A percentile compares a stretch with the other conserved stretches of the same genome.
These are phyloP conservation scores for Macrosiphum euphorbiae DNA, from an alignment of 2,888 invertebrate species.

Conservation along the genomic window DNA sequence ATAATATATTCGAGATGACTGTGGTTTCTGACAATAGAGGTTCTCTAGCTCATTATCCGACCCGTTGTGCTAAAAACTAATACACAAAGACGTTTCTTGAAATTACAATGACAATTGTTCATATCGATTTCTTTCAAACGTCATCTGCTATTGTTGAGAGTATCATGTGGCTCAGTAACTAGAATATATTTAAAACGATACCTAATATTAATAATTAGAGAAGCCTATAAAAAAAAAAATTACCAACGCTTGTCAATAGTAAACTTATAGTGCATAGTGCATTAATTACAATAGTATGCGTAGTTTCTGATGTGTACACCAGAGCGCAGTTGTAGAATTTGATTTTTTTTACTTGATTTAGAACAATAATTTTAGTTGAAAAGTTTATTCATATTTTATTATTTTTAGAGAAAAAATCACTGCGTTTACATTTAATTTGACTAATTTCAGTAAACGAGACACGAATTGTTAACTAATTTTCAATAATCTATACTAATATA, in stretches of 20 bases:
- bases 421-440: no score
- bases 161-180: background rate
- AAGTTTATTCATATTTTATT: no score
- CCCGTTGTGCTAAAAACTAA: background rate
- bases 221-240: background rate
- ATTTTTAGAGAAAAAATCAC: no score
- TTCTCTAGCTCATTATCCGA: background rate
- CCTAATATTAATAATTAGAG: background rate
- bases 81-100: background rate
- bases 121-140: background rate
- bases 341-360: no score
- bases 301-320: background rate
- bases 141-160: background rate
- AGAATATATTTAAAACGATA: background rate
- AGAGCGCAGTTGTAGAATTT: background rate
- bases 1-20: background rate
- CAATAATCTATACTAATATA: no score
- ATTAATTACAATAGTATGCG: background rate
- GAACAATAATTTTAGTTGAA: no score
- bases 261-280: background rate
- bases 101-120: constrained; percentile 7
- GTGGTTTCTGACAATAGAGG: background rate
- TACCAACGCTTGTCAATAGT: background rate
- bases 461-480: no score
- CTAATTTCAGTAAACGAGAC: no score